Conservation (phyloP, 2,113 vertebrate genomes). For the Triplophysa dalaica region DNA sequence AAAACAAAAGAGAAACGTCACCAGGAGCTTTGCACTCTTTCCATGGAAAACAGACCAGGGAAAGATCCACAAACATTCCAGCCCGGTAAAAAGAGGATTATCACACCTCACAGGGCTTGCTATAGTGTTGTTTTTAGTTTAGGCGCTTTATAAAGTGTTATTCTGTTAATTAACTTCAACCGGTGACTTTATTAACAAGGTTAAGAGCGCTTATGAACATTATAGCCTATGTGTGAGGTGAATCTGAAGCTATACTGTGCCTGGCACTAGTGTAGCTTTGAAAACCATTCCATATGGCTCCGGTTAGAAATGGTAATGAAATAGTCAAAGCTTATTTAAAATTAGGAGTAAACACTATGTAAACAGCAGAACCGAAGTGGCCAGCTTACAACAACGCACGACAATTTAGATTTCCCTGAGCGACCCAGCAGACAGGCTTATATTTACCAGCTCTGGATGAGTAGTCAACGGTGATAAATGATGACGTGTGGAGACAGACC, state of each 20-base stretch:
- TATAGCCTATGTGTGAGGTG: neutral
- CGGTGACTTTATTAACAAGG: conserved; percentile 8
- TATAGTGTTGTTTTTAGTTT: conserved; percentile 8
- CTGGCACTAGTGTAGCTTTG: conserved; percentile 46
- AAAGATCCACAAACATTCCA: neutral
- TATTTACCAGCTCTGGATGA: conserved; percentile 38
- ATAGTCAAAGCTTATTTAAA: conserved; percentile 59
- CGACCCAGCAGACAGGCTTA: conserved; percentile 51
- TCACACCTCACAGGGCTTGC: neutral
- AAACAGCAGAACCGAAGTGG: conserved; percentile 36
- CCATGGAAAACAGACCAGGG: neutral
- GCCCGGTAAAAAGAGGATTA: neutral
- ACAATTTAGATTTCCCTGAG: conserved; percentile 56
- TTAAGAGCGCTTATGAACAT: neutral
- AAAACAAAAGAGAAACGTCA: neutral
- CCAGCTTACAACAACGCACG: conserved; percentile 37
- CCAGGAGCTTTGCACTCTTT: neutral
- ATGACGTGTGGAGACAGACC: conserved; percentile 36
- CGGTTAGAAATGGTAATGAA: conserved; percentile 55
- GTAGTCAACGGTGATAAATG: conserved; percentile 43
- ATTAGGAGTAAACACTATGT: conserved; percentile 33
- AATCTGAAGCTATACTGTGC: conserved; percentile 37
- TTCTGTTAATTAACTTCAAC: conserved; percentile 21
- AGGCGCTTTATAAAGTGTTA: neutral
- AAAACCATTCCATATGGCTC: conserved; percentile 62